Conservation (phyloP, 2,888 invertebrate genomes). For the Nomada fabriciana region DNA sequence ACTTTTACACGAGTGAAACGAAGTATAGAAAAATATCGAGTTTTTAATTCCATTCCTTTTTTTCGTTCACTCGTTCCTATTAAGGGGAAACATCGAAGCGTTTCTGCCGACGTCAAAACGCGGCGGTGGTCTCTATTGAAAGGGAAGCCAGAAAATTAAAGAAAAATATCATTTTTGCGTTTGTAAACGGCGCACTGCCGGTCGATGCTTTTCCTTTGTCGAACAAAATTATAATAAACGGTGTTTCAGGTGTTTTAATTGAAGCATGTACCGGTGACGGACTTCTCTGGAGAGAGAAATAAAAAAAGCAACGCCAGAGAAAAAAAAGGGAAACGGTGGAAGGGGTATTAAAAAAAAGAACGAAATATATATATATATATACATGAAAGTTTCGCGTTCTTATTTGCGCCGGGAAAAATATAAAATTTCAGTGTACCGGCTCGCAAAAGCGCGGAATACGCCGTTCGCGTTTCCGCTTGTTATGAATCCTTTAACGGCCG, state of each 20-base stretch:
- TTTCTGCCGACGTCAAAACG: conserved; percentile 26
- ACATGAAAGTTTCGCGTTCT: conserved; percentile 63
- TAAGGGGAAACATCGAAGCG: conserved; percentile 37
- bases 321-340: neutral
- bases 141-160: conserved; percentile 47
- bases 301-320: neutral
- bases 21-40: neutral
- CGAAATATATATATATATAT: conserved; percentile 25
- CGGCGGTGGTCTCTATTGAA: conserved; percentile 13
- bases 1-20: neutral
- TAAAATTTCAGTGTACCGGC: conserved; percentile 67
- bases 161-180: conserved; percentile 43
- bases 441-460: conserved; percentile 61
- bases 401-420: conserved; percentile 65
- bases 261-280: conserved; percentile 39
- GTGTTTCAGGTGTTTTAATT: conserved; percentile 57
- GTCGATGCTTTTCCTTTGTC: conserved; percentile 42
- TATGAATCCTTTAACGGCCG: conserved; percentile 66
- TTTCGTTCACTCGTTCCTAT: neutral
- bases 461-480: conserved; percentile 59
- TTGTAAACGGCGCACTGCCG: conserved; percentile 21
- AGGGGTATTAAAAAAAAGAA: conserved; percentile 9
- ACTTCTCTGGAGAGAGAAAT: conserved; percentile 33
- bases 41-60: neutral
- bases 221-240: conserved; percentile 56